Evolutionary conservation across 2,888 invertebrate genomes (phyloP), one percentile per base, ranked within the genome.

Genomic region (Andrena camellia): DNA sequence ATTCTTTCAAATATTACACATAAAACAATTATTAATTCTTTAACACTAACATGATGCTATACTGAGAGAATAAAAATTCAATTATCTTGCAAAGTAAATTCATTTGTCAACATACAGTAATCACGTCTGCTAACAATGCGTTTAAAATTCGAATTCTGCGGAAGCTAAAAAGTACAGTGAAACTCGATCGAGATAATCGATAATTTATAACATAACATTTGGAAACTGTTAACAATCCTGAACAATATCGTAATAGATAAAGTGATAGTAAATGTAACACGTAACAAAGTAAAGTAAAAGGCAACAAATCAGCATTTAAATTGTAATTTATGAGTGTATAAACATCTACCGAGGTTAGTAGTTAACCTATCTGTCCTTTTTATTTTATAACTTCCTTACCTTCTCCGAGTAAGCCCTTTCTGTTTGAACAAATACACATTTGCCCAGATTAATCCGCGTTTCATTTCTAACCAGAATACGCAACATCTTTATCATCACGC

Each of bases 401-500:
- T 80, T 80, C 1, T 71, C 59, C 2, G 60, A 17, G 13, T 52
- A 80, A 10, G 31, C 52, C 60, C 74, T 50, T 50, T 26, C 64
- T 10, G 17, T 26, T 70, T 52, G 79, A 10, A 5, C 2, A 3
- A 26, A 26, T 17, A 29, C 0, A 35, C 26, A 71, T 66, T 17
- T 79, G 42, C 70, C 71, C 13, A 26, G 1, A 3, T 35, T 66
- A 60, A 33, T 52, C 20, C 35, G 66, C 4, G 2, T 17, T 31
- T 23, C 2, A 20, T 70, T 23, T 8, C 59, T 70, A 48, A 79
- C 0, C 7, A 60, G 5, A 13, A 6, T 52, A 2, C 26, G 52
- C 1, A 79, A 80, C 80, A 80, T 80, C 13, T 33, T 78, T 13
- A 62, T 8, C 23, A n/a, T 8, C 20, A 17, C 3, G 48, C 2